These are phyloP conservation scores for Lasaia peninsularis DNA, from an alignment of 1,140 invertebrate species.

Conservation along the genomic window DNA sequence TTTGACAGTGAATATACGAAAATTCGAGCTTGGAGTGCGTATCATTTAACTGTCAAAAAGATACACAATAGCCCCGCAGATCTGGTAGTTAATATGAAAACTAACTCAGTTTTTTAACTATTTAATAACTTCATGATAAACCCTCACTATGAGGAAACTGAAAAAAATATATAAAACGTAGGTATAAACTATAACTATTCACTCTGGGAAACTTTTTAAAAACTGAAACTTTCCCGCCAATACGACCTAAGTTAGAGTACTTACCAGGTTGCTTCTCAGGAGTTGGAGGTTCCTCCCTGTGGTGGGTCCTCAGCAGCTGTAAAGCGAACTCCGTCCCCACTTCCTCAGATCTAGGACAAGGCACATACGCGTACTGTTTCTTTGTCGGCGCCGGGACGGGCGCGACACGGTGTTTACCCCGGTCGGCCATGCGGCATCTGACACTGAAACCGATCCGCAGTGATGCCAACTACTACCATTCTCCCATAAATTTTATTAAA, in stretches of 20 bases:
- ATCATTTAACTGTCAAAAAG: too few relatives aligned
- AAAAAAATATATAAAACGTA: too few relatives aligned
- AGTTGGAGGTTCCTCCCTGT: constrained; percentile 41
- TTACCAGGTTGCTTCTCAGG: constrained; percentile 54
- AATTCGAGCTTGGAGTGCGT: too few relatives aligned
- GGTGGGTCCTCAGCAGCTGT: constrained; percentile 44
- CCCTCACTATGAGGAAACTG: too few relatives aligned
- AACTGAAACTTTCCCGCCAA: neutral
- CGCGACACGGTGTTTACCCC: constrained; percentile 67
- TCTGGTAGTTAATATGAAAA: too few relatives aligned
- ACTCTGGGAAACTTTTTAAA: neutral
- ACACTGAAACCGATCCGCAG: constrained; percentile 30
- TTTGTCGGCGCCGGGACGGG: constrained; percentile 74
- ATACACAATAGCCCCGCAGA: too few relatives aligned
- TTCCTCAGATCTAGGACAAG: constrained; percentile 78
- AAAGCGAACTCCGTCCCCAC: constrained; percentile 70
- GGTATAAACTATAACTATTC: too few relatives aligned
- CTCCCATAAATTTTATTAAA: neutral
- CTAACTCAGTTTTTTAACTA: too few relatives aligned
- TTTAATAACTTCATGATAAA: too few relatives aligned
- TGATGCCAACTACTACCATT: constrained; percentile 23
- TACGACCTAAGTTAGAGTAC: constrained; percentile 23
- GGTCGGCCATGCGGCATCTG: constrained; percentile 72
- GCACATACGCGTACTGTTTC: constrained; percentile 77
- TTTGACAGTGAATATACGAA: too few relatives aligned